Conservation (phyloP, 2,888 invertebrate species). For the Callinectes sapidus region DNA sequence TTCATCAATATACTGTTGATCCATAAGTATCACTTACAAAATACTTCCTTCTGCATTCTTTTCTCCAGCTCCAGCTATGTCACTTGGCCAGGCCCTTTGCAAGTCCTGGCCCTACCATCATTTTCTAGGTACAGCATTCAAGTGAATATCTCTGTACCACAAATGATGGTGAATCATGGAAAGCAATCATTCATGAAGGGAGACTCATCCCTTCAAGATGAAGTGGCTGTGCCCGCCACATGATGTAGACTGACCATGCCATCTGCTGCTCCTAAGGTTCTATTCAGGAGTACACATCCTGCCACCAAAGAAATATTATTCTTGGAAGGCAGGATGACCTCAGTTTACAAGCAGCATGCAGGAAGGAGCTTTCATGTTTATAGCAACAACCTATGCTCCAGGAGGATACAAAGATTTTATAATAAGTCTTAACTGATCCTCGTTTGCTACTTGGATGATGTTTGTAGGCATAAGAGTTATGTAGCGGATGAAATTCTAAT, state of each 20-base stretch:
- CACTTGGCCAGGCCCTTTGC: conserved; percentile 34
- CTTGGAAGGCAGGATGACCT: conserved; percentile 53
- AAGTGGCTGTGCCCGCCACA: conserved; percentile 50
- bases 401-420: conserved; percentile 16
- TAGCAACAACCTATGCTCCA: conserved; percentile 6
- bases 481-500: conserved; percentile 36
- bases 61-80: background rate
- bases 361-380: background rate
- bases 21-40: background rate
- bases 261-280: conserved; percentile 29
- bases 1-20: background rate
- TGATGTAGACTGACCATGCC: conserved; percentile 44
- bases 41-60: background rate
- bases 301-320: conserved; percentile 66
- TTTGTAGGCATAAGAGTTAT: conserved; percentile 41
- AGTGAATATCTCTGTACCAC: conserved; percentile 32
- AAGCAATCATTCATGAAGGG: conserved; percentile 19
- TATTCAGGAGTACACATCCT: conserved; percentile 68
- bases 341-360: conserved; percentile 16
- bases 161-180: conserved; percentile 27
- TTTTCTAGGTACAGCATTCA: conserved; percentile 28
- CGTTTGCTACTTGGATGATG: conserved; percentile 34
- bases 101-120: conserved; percentile 40
- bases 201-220: conserved; percentile 29
- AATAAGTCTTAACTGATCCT: background rate